These are phyloP conservation scores for Nebria ingens DNA, from an alignment of 1,140 invertebrate genomes.

Conservation along the genomic window DNA sequence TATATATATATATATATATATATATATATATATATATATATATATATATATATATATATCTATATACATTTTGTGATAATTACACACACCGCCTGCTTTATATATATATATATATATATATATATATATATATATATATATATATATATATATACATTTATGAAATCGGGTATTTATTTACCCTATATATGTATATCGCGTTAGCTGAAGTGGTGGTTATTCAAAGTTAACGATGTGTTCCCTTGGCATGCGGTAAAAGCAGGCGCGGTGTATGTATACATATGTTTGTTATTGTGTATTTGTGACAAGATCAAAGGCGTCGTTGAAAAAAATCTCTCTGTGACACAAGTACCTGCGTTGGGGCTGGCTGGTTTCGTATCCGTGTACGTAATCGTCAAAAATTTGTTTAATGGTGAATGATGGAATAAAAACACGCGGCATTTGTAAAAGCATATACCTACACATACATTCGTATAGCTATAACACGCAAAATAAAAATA, in stretches of 20 bases:
- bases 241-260: background rate
- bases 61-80: no score
- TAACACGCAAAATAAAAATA: no score
- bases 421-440: no score
- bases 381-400: background rate
- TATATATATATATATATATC: no score
- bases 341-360: background rate
- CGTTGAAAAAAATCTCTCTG: background rate
- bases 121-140: no score
- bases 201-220: background rate
- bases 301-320: background rate
- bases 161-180: no score
- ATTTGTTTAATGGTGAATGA: background rate
- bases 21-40: no score
- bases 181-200: background rate
- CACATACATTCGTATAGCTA: no score
- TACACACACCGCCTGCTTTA: no score
- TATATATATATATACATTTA: background rate
- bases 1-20: no score
- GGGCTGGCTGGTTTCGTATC: background rate
- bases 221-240: conserved; percentile 5
- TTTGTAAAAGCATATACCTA: background rate
- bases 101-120: no score
- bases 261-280: background rate
- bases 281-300: background rate